Percentiles rank a stretch among this genome's conserved stretches.
These are phyloP conservation scores for Zygogramma bicolorata DNA, from an alignment of 2,888 invertebrate species.

Conservation along the genomic window DNA sequence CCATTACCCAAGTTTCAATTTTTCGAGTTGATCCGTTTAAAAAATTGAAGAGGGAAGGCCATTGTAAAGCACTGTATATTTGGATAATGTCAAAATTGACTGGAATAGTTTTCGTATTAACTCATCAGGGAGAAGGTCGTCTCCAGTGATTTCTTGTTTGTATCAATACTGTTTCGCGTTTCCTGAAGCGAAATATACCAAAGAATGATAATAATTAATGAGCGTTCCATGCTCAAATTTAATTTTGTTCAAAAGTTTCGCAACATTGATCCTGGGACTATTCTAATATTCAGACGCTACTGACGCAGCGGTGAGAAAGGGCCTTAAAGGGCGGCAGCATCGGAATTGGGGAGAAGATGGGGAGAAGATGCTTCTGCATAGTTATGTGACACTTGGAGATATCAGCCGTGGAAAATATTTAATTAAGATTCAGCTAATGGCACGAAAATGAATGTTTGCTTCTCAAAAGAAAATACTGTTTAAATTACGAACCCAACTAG, in stretches of 20 bases:
- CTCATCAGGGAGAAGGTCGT: no score
- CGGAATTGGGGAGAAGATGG: constrained; percentile 28
- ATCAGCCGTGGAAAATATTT: constrained; percentile 67
- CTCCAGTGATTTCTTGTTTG: no score
- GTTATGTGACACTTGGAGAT: constrained; percentile 68
- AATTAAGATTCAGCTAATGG: constrained; percentile 66
- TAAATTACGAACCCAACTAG: constrained; percentile 55
- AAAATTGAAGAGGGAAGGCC: no score
- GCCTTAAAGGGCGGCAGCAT: not conserved
- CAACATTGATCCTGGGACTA: constrained; percentile 34
- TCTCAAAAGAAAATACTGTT: constrained; percentile 56
- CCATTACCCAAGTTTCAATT: no score
- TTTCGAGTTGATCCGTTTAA: no score
- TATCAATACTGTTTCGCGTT: not conserved
- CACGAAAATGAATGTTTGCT: constrained; percentile 61
- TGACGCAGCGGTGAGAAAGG: constrained; percentile 13
- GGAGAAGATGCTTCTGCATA: constrained; percentile 60
- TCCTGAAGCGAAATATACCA: not conserved
- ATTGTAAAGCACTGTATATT: no score
- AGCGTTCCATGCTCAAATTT: constrained; percentile 27
- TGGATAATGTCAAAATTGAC: no score
- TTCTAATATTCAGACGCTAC: constrained; percentile 31
- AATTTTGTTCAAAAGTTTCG: constrained; percentile 26
- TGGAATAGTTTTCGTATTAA: no score
- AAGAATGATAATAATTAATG: constrained; percentile 25